Evolutionary conservation across 2,113 vertebrate genomes (phyloP), one percentile per base, ranked within the genome.

Genomic region (Paedocypris sp.): DNA sequence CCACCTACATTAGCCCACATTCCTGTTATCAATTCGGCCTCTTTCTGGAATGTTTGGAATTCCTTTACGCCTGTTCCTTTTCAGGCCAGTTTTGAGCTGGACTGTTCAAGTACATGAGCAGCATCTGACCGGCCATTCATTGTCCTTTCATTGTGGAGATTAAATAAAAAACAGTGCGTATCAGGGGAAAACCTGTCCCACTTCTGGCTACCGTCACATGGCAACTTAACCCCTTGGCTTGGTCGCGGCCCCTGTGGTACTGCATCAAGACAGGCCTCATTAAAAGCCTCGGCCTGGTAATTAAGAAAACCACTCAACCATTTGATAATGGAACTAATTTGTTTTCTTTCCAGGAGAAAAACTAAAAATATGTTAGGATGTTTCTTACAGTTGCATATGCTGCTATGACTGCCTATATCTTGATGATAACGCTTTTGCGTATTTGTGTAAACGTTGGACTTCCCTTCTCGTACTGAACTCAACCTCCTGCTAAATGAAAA

Each of bases 1-100:
- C 47, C 6, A 60, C 66, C 68, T 64, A 59, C 12, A 70, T 49
- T 28, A 2, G 58, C 42, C 32, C 72, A 77, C 73, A 79, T 79
- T 82, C 76, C 77, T 73, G 25, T 38, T 58, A 43, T 16, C 4
- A 48, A 66, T 70, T 58, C 51, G 33, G 49, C 70, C 65, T 57
- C 19, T 68, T 53, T 66, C 5, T 18, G 72, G 77, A 83, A 85
- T 86, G 76, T 69, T 68, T 73, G 70, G 76, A 82, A 83, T 81
- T 43, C 67, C 48, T 60, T 68, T 69, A 66, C 61, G 42, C 23
- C 29, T 38, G 46, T 11, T n/a, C n/a, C 23, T 15, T 32, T 28
- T 12, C 2, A 26, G 25, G 22, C 26, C 22, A 25, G 23, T 45
- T 63, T 52, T 5, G 3, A 4, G 13, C 22, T 23, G 50, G 13